Evolutionary conservation across 2,888 invertebrate genomes (phyloP).

Genomic region (Spodoptera picta): DNA sequence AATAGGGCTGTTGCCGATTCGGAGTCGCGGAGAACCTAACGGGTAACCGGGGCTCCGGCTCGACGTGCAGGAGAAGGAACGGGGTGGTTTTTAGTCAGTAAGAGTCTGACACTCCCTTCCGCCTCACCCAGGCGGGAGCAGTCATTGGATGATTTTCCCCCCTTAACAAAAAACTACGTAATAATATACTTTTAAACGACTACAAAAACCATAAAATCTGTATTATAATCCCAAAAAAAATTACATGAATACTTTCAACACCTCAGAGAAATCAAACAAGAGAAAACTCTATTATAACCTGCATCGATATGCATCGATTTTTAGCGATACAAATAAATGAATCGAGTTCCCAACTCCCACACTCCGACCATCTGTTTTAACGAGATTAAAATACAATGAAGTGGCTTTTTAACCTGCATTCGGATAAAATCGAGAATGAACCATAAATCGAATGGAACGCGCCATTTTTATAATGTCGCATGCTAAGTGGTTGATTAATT

Average conservation of each 20-base stretch:
- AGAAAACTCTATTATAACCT: conserved; percentile 4
- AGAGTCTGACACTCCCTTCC: too few relatives aligned
- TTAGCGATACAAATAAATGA: conserved; percentile 46
- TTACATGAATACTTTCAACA: neutral
- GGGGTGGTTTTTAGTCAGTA: too few relatives aligned
- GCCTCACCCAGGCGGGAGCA: too few relatives aligned
- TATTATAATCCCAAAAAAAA: neutral
- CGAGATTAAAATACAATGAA: conserved; percentile 60
- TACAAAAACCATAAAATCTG: neutral
- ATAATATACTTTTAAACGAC: neutral
- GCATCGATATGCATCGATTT: conserved; percentile 29
- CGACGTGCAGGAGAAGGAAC: too few relatives aligned
- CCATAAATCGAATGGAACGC: conserved; percentile 35
- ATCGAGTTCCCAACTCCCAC: conserved; percentile 22
- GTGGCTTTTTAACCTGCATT: conserved; percentile 51
- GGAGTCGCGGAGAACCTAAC: too few relatives aligned
- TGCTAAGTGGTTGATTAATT: conserved; percentile 33
- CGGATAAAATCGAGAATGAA: conserved; percentile 45
- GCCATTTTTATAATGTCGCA: conserved; percentile 43
- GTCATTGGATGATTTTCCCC: too few relatives aligned
- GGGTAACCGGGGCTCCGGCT: too few relatives aligned
- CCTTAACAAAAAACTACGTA: too few relatives aligned
- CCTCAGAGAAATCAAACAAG: conserved; percentile 9
- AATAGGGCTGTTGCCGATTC: too few relatives aligned
- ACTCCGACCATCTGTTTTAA: conserved; percentile 47